These are phyloP conservation scores for Terebella lapidaria DNA, from an alignment of 2,888 invertebrate species.

Conservation along the genomic window DNA sequence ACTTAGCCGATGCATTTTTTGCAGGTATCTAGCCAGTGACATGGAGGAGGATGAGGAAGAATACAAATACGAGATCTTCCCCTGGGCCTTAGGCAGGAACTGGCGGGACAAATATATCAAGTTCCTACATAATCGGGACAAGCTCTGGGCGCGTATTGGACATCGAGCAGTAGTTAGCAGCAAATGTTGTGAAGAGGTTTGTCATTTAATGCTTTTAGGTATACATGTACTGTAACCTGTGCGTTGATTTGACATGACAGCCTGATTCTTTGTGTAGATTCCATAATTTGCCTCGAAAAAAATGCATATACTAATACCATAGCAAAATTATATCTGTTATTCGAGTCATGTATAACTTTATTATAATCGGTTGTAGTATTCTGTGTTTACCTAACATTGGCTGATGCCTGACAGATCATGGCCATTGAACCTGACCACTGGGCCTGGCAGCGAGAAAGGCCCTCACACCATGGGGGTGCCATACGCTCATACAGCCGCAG, in stretches of 20 bases:
- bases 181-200: slow-evolving; percentile 57
- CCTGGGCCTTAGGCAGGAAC: slow-evolving; percentile 52
- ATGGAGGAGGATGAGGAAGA: slow-evolving; percentile 62
- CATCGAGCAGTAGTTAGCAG: slow-evolving; percentile 57
- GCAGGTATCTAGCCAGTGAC: slow-evolving; percentile 59
- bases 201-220: no score
- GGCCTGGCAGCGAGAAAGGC: slow-evolving; percentile 44
- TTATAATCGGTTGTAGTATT: no score
- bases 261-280: no score
- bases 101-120: slow-evolving; percentile 45
- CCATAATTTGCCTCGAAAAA: no score
- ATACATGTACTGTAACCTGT: no score
- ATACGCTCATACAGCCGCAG: slow-evolving; percentile 35
- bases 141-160: slow-evolving; percentile 54
- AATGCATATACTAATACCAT: no score
- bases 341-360: no score
- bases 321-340: no score
- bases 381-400: no score
- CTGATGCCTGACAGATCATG: no score
- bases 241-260: no score
- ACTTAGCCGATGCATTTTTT: no score
- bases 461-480: slow-evolving; percentile 48
- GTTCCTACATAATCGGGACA: slow-evolving; percentile 48
- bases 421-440: slow-evolving; percentile 39
- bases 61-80: slow-evolving; percentile 55